Base-by-base conservation (phyloP, 1,140 invertebrate species). In the Drosophila sechellia region DNA sequence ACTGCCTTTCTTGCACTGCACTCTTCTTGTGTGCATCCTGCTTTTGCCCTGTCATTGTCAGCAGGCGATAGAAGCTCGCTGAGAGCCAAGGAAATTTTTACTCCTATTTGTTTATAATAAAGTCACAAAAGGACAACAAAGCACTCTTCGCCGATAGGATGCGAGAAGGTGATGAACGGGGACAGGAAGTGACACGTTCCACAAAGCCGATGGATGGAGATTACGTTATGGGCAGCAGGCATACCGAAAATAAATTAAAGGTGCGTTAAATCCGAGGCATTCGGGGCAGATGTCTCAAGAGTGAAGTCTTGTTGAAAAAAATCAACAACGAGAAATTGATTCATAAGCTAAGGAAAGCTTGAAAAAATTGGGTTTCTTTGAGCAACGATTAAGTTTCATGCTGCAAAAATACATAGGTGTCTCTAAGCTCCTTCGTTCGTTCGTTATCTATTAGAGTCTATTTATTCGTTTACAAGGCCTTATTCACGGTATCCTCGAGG, bases 101-200 rank as follows among this genome's bases (percentile, higher is more conserved):
- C 64, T 68, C 60, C 64, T 68, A 68, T 68, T 68, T 68, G 64
- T 68, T 68, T 68, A 68, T 68, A 68, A 68, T 68, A 68, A 68
- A 68, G 64, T 68, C 64, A 68, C 64, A 68, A 68, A 68, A 68
- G 64, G 46, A 68, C 64, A 68, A 63, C 64, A 68, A 52, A 65
- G 59, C 64, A 65, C 59, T 68, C 58, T 50, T 68, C 59, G 59
- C 5, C 37, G 37, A 68, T 43, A 52, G 46, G 59, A 68, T 43
- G 49, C 64, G 37, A 60, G 59, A 15, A 17, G 59, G 58, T 65
- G 64, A 68, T 68, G 64, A 65, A 65, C 64, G 42, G 59, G 59
- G 59, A 52, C 64, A 65, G 64, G 64, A 68, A 65, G 64, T 52
- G 64, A 68, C 64, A 65, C 59, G 64, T 61, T 65, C 27, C 27